phyloP scores from a whole-genome alignment of 2,888 invertebrate species.

The Archips crataeganus region DNA sequence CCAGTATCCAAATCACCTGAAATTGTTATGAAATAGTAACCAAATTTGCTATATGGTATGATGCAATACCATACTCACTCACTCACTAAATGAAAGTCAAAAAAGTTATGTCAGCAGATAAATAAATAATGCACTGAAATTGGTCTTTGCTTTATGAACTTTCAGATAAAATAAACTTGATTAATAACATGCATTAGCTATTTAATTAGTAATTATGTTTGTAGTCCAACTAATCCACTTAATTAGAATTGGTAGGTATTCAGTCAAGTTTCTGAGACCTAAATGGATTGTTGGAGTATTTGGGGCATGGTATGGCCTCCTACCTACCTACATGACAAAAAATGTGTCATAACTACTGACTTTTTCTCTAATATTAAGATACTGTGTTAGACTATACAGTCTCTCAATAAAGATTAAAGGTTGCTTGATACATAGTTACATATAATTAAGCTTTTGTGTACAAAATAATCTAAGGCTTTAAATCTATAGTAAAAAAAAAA shows the following conservation, averaged over 20 bases:
- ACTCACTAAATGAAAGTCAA: slow-evolving; percentile 13
- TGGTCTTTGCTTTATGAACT: neutral
- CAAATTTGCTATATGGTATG: slow-evolving; percentile 46
- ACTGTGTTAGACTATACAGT: no score
- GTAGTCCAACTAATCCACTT: slow-evolving; percentile 3
- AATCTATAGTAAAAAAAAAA: no score
- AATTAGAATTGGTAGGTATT: slow-evolving; percentile 26
- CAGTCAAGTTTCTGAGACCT: slow-evolving; percentile 10
- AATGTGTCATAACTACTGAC: no score
- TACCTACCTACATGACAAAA: neutral
- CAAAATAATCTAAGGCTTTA: no score
- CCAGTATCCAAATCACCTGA: neutral
- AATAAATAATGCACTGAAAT: neutral
- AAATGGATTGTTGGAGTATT: neutral
- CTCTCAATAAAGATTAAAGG: no score
- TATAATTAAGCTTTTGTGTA: no score
- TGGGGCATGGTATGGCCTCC: neutral
- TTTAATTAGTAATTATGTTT: neutral
- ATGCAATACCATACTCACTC: slow-evolving; percentile 49
- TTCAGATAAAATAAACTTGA: neutral
- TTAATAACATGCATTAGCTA: neutral
- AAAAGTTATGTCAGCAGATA: neutral
- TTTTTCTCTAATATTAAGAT: no score
- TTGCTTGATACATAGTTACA: no score
- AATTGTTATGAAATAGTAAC: slow-evolving; percentile 3